Evolutionary conservation across 1,140 invertebrate genomes (phyloP).

Genomic region (Procambarus virginalis): DNA sequence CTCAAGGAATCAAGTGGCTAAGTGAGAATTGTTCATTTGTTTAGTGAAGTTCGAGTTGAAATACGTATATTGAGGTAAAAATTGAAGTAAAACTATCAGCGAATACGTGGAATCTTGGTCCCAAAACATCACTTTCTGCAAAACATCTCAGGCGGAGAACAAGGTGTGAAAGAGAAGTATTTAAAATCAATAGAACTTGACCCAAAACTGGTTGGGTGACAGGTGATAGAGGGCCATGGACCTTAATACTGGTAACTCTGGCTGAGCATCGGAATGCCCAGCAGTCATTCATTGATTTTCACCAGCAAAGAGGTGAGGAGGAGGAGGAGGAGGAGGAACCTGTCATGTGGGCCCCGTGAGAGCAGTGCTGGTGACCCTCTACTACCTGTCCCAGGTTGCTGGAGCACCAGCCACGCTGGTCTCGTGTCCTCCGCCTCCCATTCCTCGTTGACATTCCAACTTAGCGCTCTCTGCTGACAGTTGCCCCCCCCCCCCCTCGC

Average conservation of each 20-base stretch:
- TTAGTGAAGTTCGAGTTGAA: conserved; percentile 1
- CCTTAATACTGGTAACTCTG: neutral
- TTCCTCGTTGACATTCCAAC: neutral
- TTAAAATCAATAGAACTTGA: conserved; percentile 51
- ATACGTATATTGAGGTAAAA: neutral
- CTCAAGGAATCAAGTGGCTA: neutral
- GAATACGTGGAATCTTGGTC: neutral
- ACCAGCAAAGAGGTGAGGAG: neutral
- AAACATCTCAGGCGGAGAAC: conserved; percentile 21
- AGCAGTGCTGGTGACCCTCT: neutral
- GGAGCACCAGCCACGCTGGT: neutral
- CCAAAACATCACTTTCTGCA: conserved; percentile 18
- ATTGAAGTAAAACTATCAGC: neutral
- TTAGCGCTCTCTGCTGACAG: no score
- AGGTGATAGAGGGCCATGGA: neutral
- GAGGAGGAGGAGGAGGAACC: neutral
- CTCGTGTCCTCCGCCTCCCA: conserved; percentile 11
- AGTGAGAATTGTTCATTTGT: conserved; percentile 7
- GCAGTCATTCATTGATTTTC: conserved; percentile 11
- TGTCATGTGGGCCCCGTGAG: neutral
- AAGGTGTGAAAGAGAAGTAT: conserved; percentile 32
- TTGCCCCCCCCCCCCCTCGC: no score
- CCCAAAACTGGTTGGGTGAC: conserved; percentile 22
- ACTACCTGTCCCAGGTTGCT: conserved; percentile 25
- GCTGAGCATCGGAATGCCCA: conserved; percentile 20